Evolutionary conservation across 2,888 invertebrate genomes (phyloP).

Genomic region (Leptinotarsa haldemani): DNA sequence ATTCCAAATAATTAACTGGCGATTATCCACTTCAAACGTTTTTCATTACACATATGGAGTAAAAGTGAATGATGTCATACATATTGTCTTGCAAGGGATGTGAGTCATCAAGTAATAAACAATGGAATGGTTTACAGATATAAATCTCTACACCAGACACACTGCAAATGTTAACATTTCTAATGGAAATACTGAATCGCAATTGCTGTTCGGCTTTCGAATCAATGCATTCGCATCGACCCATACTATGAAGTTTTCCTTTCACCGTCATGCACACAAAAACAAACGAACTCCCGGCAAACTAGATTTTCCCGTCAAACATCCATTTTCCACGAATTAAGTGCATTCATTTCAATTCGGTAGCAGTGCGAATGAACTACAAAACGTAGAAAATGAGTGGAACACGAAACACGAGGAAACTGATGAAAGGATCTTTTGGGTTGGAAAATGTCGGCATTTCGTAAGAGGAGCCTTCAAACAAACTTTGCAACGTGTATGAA

Average conservation of each 20-base stretch:
- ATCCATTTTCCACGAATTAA: not conserved
- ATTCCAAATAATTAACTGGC: not conserved
- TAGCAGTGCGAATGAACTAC: constrained; percentile 3
- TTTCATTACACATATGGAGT: not conserved
- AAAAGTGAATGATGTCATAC: not conserved
- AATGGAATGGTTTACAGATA: not conserved
- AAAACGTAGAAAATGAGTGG: not conserved
- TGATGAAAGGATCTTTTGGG: constrained; percentile 1
- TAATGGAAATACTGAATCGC: too few species aligned
- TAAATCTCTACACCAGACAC: not conserved
- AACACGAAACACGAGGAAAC: constrained; percentile 3
- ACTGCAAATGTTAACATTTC: too few species aligned
- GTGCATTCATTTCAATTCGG: not conserved
- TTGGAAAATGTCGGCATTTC: constrained; percentile 9
- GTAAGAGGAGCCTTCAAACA: not conserved
- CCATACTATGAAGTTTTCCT: not conserved
- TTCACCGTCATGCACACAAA: not conserved
- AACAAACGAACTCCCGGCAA: not conserved
- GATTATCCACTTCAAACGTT: not conserved
- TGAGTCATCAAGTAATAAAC: constrained; percentile 6
- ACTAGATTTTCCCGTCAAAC: not conserved
- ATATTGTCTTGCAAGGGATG: not conserved
- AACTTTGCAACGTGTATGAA: not conserved
- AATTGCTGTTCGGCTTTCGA: not conserved
- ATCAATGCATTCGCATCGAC: not conserved